Percentiles rank a stretch among this genome's conserved stretches.
Conservation (phyloP, 2,113 vertebrate species). For the Chitala chitala region DNA sequence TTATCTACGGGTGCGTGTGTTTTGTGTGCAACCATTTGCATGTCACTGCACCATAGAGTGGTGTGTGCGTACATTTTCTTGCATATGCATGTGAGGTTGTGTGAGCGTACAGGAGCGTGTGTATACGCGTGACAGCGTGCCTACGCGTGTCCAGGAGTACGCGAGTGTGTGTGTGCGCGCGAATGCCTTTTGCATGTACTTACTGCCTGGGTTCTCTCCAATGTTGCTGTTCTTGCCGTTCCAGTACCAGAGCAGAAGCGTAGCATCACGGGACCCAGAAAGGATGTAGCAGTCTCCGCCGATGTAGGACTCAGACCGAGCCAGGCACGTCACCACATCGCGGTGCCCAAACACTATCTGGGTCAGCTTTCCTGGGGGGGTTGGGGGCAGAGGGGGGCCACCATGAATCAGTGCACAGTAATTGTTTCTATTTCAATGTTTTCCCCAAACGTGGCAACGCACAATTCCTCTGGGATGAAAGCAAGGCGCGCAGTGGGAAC, state of each 20-base stretch:
- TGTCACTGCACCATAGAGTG: background rate
- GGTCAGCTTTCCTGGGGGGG: slow-evolving; percentile 82
- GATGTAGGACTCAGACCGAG: slow-evolving; percentile 91
- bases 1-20: background rate
- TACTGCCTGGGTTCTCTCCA: slow-evolving; percentile 83
- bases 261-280: slow-evolving; percentile 93
- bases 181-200: slow-evolving; percentile 35
- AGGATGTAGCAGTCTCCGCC: slow-evolving; percentile 95
- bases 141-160: background rate
- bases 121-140: background rate
- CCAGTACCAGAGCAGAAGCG: slow-evolving; percentile 96
- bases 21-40: background rate
- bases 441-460: background rate
- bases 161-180: background rate
- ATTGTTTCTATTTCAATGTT: background rate
- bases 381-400: slow-evolving; percentile 14
- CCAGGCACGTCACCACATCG: slow-evolving; percentile 91
- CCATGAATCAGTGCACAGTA: background rate
- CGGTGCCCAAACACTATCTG: slow-evolving; percentile 96
- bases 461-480: background rate
- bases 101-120: background rate
- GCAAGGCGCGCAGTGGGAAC: background rate
- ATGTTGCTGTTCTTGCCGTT: slow-evolving; percentile 86
- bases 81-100: background rate
- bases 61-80: background rate